Evolutionary conservation across 2,888 invertebrate genomes (phyloP), one percentile per base, ranked within the genome.

Genomic region (Zaprionus obscuricornis): DNA sequence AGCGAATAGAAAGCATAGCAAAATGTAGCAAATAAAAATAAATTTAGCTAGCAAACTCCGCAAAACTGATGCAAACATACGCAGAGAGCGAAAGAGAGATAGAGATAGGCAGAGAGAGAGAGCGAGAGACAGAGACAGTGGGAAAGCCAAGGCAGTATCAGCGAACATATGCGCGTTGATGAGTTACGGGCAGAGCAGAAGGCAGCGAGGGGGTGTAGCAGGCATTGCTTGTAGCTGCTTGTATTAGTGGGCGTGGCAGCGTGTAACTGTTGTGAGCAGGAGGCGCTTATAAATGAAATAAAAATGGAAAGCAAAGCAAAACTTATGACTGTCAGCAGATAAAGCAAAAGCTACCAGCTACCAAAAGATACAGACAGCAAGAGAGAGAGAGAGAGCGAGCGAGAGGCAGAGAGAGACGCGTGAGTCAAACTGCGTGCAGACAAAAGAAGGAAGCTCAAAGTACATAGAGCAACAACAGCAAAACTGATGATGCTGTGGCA

Each of bases 291-390:
- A 83, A 79, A 66, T 75, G 84, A 75, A 85, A 79, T 85, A 83
- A 85, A 81, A 84, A 81, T 81, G 82, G 85, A 78, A 74, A 81
- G 85, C 82, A 86, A 84, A 84, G 85, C 82, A 81, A 76, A 86
- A 85, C 82, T 81, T 81, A 81, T 86, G 85, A 77, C 82, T 84
- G 86, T 59, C 82, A 77, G 77, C 86, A 81, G 86, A 85, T 84
- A 85, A 85, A 85, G 84, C 84, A 81, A 74, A 73, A 76, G 86
- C 85, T 66, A 67, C 72, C 84, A 69, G 77, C 50, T n/a, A 43
- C 62, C 29, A 16, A 11, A 34, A 14, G 18, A 11, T 24, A 22
- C 20, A 29, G 14, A 40, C 11, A 42, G 36, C 43, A 70, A 51
- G 50, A 50, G 36, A 27, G 31, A 27, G 27, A 36, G 33, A 3